A percentile compares a stretch with the other conserved stretches of the same genome.
phyloP scores from a whole-genome alignment of 2,797 vertebrate genomes.

The Sciaenops ocellatus region DNA sequence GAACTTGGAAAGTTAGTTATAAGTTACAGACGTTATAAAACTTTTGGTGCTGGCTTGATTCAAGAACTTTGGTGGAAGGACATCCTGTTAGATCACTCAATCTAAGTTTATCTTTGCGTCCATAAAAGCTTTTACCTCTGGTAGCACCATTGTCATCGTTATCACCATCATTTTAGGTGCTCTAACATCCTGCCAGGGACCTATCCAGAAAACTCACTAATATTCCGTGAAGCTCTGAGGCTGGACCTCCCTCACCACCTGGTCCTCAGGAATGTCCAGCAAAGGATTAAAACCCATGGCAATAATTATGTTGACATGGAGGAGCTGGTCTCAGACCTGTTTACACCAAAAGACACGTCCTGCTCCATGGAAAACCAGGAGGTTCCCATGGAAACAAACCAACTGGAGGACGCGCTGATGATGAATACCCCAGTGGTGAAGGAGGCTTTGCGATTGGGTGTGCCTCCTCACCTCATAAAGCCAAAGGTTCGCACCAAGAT shows the following conservation, averaged over 20 bases:
- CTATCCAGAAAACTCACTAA: not conserved
- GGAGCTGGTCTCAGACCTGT: slow-evolving; percentile 13
- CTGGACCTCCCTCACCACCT: slow-evolving; percentile 4
- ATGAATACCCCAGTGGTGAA: not conserved
- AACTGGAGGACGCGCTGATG: slow-evolving; percentile 7
- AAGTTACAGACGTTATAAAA: too few species aligned
- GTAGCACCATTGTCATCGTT: too few species aligned
- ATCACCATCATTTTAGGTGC: not conserved
- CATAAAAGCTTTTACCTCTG: not conserved
- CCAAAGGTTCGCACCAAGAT: not conserved
- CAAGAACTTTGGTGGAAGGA: not conserved
- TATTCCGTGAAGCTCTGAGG: not conserved
- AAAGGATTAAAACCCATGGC: not conserved
- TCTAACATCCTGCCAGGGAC: not conserved
- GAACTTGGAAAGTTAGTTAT: too few species aligned
- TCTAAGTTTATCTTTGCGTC: too few species aligned
- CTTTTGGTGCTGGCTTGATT: too few species aligned
- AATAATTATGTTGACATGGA: not conserved
- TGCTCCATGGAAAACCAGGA: not conserved
- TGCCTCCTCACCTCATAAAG: not conserved
- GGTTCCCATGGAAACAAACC: slow-evolving; percentile 18
- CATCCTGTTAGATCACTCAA: not conserved
- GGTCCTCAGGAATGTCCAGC: not conserved
- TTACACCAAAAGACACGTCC: not conserved
- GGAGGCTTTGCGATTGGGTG: not conserved